A percentile compares a stretch with the other conserved stretches of the same genome.
These are phyloP conservation scores for Phrynosoma platyrhinos DNA, from an alignment of 2,113 vertebrate species.

Conservation along the genomic window DNA sequence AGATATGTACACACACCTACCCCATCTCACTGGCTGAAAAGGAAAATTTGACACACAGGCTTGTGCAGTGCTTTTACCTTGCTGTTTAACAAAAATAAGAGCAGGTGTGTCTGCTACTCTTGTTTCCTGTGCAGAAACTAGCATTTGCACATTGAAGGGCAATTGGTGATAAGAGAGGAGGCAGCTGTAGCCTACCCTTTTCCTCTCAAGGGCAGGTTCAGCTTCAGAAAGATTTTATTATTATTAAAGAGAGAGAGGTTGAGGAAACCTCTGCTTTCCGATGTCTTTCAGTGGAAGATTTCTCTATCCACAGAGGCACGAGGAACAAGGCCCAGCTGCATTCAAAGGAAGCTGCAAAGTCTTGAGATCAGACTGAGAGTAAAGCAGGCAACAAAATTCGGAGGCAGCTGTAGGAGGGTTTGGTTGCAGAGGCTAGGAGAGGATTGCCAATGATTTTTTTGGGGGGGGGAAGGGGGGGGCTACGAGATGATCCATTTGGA, in stretches of 20 bases:
- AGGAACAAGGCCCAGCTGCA: constrained; percentile 58
- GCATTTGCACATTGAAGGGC: constrained; percentile 55
- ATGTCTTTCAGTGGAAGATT: constrained; percentile 45
- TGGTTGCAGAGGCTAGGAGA: constrained; percentile 76
- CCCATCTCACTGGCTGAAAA: accelerated
- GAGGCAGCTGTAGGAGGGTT: constrained; percentile 61
- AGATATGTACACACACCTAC: accelerated
- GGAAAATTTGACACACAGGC: not conserved
- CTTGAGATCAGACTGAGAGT: constrained; percentile 34
- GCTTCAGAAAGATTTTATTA: not conserved
- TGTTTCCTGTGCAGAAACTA: constrained; percentile 46
- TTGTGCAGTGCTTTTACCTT: constrained; percentile 64
- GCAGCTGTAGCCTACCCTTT: constrained; percentile 16
- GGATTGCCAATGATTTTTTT: constrained; percentile 47
- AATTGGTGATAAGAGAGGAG: constrained; percentile 39
- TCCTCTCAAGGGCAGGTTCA: constrained; percentile 34
- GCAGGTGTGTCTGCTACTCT: constrained; percentile 28
- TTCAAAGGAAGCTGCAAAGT: constrained; percentile 40
- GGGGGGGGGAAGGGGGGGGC: not conserved
- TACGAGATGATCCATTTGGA: constrained; percentile 65
- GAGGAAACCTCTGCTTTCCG: not conserved
- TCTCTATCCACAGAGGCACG: constrained; percentile 70
- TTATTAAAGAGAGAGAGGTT: constrained; percentile 20
- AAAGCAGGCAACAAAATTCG: constrained; percentile 42
- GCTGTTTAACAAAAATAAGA: not conserved